These are phyloP conservation scores for Eristalis tenax DNA, from an alignment of 2,888 invertebrate species.

Conservation along the genomic window DNA sequence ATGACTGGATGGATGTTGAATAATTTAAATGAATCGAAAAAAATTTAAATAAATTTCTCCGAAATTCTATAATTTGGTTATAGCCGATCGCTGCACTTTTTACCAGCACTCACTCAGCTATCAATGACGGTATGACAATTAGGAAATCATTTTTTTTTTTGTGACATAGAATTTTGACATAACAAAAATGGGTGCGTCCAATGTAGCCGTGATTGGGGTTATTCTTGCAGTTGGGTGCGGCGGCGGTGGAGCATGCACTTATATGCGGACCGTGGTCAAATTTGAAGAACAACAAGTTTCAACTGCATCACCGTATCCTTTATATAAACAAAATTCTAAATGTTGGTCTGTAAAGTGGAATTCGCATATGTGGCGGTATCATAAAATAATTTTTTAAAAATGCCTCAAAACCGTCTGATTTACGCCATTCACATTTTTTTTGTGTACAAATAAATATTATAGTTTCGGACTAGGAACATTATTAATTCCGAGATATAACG, in stretches of 20 bases:
- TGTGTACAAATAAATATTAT: too few species aligned
- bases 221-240: conserved; percentile 25
- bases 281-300: neutral
- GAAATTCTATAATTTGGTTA: conserved; percentile 34
- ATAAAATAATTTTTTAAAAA: too few species aligned
- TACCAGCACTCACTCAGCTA: conserved; percentile 4
- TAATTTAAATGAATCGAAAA: neutral
- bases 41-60: neutral
- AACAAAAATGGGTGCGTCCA: conserved; percentile 6
- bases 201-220: too few species aligned
- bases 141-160: neutral
- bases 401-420: too few species aligned
- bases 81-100: conserved; percentile 16
- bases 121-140: conserved; percentile 21
- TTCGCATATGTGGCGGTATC: too few species aligned
- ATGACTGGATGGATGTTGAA: neutral
- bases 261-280: neutral
- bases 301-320: too few species aligned
- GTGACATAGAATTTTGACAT: conserved; percentile 21
- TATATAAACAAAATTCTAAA: too few species aligned
- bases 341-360: too few species aligned
- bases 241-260: too few species aligned
- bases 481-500: too few species aligned
- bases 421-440: too few species aligned
- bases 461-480: too few species aligned